Base-by-base conservation (phyloP, 2,888 invertebrate genomes). In the Parnassius glacialis region DNA sequence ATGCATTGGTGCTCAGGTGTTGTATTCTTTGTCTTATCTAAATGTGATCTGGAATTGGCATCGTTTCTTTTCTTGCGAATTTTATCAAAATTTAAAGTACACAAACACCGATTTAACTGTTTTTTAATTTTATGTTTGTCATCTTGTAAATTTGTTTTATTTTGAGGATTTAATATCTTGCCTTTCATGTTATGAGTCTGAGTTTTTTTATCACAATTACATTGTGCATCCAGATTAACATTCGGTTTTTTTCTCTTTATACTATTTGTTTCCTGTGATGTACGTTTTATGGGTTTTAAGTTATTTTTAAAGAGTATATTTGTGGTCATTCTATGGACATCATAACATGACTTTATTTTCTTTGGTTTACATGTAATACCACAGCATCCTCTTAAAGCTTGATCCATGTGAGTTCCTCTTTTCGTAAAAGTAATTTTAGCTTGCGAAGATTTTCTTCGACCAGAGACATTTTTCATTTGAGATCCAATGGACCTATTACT, bases 1-100 rank as follows among this genome's bases (percentile, higher is more conserved):
- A 73, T 67, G 16, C 62, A 66, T 67, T 67, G 69, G 20, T 62
- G 51, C 41, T 57, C 34, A 2, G 59, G 59, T 59, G 16, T 10
- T 50, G 48, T 57, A 48, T 52, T 25, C 43, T 25, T 56, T 12
- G 11, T 53, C 52, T 10, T 34, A 13, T 52, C 42, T 47, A 52
- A 42, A 3, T 10, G 20, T 25, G 16, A 10, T 25, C 20, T 43
- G 2, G 55, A 25, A 55, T 20, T 45, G 3, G 2, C 12, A 43
- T 34, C 43, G 9, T 43, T 50, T 44, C 51, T 54, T 48, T 54
- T 60, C 48, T 48, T 60, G 13, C 48, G 48, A 48, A 13, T 13
- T 12, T 13, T 48, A 48, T 48, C 48, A 16, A 48, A 13, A 7
- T 48, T 48, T 9, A 48, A 12, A 13, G n/a, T 48, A 48, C 48